Percentiles rank a stretch among this genome's conserved stretches.
phyloP scores from a whole-genome alignment of 2,888 invertebrate species.

The Parelbella ahira region DNA sequence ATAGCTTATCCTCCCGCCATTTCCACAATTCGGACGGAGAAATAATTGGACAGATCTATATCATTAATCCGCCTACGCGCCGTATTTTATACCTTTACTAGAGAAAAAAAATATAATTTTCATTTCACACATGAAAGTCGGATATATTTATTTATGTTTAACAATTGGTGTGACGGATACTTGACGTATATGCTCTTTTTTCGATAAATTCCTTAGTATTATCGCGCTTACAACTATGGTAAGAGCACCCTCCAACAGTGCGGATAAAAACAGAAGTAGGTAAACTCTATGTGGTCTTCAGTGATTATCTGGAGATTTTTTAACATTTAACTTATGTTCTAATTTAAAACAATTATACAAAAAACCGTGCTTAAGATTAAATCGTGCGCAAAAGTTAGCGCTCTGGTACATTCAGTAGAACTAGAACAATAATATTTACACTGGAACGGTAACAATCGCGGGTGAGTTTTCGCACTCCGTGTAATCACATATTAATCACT shows the following conservation, averaged over 20 bases:
- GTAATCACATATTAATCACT: slow-evolving; percentile 30
- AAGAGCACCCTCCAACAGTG: slow-evolving; percentile 27
- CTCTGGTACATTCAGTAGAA: slow-evolving; percentile 28
- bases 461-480: not conserved
- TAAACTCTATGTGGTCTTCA: too few species aligned
- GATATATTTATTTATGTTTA: too few species aligned
- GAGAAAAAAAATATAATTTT: not conserved
- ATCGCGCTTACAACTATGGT: slow-evolving; percentile 8
- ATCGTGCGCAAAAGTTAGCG: slow-evolving; percentile 29
- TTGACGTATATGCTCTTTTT: too few species aligned
- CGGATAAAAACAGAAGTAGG: too few species aligned
- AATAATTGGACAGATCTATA: slow-evolving; percentile 23
- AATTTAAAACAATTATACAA: not conserved
- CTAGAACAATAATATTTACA: slow-evolving; percentile 39
- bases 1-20: slow-evolving; percentile 32
- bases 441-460: slow-evolving; percentile 25
- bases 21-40: slow-evolving; percentile 29
- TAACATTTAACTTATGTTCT: too few species aligned
- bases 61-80: slow-evolving; percentile 19
- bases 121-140: too few species aligned
- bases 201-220: too few species aligned
- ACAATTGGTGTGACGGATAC: too few species aligned
- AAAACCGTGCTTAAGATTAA: not conserved
- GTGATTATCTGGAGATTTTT: too few species aligned
- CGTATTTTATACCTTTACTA: slow-evolving; percentile 1